phyloP scores from a whole-genome alignment of 2,113 vertebrate genomes.

The Prietella phreatophila region DNA sequence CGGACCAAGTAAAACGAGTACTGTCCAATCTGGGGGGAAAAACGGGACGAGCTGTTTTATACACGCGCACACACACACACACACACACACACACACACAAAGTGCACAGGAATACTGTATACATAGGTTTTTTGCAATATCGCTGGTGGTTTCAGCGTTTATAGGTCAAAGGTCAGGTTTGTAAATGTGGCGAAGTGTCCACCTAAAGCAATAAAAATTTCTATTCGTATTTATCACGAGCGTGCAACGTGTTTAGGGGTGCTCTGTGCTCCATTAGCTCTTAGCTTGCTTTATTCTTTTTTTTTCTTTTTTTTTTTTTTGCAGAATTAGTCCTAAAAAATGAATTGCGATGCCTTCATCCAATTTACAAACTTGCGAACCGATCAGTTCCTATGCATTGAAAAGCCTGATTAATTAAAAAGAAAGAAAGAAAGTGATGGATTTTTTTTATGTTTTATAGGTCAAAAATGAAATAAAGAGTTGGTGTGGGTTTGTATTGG shows the following conservation, averaged over 20 bases:
- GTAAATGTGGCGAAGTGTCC: conserved; percentile 44
- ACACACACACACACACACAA: conserved; percentile 17
- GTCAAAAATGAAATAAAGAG: conserved; percentile 13
- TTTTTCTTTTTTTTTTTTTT: not conserved
- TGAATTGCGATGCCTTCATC: not conserved
- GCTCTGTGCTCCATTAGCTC: conserved; percentile 45
- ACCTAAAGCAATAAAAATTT: conserved; percentile 71
- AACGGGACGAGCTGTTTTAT: conserved; percentile 62
- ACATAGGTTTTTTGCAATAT: conserved; percentile 50
- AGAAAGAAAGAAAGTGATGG: conserved; percentile 20
- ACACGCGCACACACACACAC: conserved; percentile 52
- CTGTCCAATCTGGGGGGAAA: conserved; percentile 5
- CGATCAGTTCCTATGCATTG: conserved; percentile 50
- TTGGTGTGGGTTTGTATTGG: not conserved
- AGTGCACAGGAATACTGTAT: conserved; percentile 27
- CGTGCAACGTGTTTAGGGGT: conserved; percentile 35
- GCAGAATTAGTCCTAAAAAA: not conserved
- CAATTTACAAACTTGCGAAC: conserved; percentile 55
- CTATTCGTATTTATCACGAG: conserved; percentile 61
- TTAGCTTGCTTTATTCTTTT: not conserved
- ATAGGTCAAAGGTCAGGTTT: conserved; percentile 60
- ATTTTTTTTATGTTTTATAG: conserved; percentile 24
- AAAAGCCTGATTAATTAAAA: conserved; percentile 23
- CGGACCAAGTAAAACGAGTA: conserved; percentile 27
- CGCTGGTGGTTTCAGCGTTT: conserved; percentile 53